Conservation (phyloP, 2,888 invertebrate genomes). For the Nomada hirtipes region DNA sequence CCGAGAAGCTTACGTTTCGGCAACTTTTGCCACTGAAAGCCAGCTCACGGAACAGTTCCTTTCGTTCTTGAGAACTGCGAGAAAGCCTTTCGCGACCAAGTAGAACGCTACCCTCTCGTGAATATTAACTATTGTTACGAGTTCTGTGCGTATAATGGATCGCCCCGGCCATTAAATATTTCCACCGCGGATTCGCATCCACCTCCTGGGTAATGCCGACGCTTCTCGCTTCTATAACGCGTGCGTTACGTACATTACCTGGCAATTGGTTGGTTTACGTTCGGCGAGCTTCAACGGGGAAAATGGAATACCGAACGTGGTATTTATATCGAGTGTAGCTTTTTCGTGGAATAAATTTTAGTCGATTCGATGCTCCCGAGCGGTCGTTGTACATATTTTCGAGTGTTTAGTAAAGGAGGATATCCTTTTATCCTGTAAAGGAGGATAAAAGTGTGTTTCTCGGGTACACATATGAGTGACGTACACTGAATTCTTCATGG, state of each 20-base stretch:
- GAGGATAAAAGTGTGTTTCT: too few relatives aligned
- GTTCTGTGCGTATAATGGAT: constrained; percentile 38
- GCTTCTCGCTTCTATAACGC: not conserved
- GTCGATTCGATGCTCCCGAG: too few relatives aligned
- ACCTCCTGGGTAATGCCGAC: not conserved
- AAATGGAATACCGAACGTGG: too few relatives aligned
- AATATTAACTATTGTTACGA: constrained; percentile 58
- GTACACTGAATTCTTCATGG: too few relatives aligned
- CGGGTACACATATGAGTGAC: too few relatives aligned
- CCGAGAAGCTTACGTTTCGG: constrained; percentile 48
- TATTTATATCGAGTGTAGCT: too few relatives aligned
- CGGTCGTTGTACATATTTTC: too few relatives aligned
- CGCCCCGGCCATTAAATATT: constrained; percentile 33
- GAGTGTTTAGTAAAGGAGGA: too few relatives aligned
- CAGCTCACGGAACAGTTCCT: constrained; percentile 21
- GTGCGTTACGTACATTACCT: not conserved
- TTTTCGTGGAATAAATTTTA: too few relatives aligned
- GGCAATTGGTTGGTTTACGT: not conserved
- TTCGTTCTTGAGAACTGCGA: constrained; percentile 36
- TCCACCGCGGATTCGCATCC: constrained; percentile 18
- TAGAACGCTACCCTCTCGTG: constrained; percentile 30
- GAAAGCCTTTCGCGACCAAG: constrained; percentile 35
- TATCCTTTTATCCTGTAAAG: too few relatives aligned
- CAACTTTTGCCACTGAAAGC: constrained; percentile 37
- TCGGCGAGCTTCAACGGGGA: too few relatives aligned